Base-by-base conservation (phyloP, 2,888 invertebrate species). In the Anaspis maculata region DNA sequence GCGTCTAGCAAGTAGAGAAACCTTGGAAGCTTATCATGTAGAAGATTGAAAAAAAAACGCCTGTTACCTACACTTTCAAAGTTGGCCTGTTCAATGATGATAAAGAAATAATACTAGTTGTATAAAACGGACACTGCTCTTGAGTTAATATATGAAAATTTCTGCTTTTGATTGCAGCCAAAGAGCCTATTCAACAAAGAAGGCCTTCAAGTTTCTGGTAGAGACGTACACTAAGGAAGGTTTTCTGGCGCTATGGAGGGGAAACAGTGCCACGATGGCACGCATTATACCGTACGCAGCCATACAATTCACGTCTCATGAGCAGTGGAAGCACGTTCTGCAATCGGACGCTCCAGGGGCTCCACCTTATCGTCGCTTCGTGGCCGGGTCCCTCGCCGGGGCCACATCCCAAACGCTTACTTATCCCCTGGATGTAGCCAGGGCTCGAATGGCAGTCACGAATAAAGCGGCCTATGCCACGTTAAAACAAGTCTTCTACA, bases 211-310 rank as follows among this genome's bases (percentile, higher is more conserved):
- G 36, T 89, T 86, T 68, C 59, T 89, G n/a, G 48, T 66, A 15
- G 59, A 70, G 39, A 82, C 85, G 11, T 82, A 82, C 44, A 72
- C 70, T 45, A 72, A 72, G 10, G 86, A 94, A 56, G 97, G 98
- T 2, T 67, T 87, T 30, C 46, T 78, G 7, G 85, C 90, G 34
- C 66, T 98, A 51, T 98, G 95, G 95, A 74, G 97, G 31, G 98
- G 98, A 3, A 99, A 98, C 74, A 90, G 92, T 45, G 98, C 98
- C 3, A 97, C 96, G 0, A 91, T 98, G 91, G 92, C 89, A 10
- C 73, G 97, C 35, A 95, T 98, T 41, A 73, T 96, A 30, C 98
- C 98, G 0, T 96, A 97, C 67, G 94, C 97, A 13, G 91, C 97
- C 25, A 85, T 97, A 48, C 97, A 99, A 70, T 98, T 96, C 67